Evolutionary conservation across 1,140 invertebrate genomes (phyloP), one percentile per base, ranked within the genome.

Genomic region (Pachypeltis micranthus): DNA sequence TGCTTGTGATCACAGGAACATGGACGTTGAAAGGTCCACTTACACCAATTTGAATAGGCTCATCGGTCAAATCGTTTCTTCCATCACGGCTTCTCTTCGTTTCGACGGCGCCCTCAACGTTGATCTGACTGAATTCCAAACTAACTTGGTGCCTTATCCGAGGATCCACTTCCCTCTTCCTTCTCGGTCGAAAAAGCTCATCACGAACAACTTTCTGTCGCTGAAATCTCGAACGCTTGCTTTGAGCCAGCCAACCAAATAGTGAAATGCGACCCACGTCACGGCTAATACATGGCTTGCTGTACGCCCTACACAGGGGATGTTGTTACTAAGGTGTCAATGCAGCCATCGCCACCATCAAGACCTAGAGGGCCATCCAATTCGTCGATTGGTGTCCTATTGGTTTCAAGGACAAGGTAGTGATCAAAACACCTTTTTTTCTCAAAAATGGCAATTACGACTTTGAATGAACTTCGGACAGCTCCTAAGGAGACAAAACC

Each of bases 51-150:
- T 91, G 63, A 91, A 91, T 73, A 78, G 88, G 65, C 78, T 91
- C 31, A 90, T 91, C 72, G 87, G 87, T 19, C 83, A 89, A 76
- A 90, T 86, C 78, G 81, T 88, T 1, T 90, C 88, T 1, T 91
- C 88, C 47, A 91, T 92, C 70, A 91, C 88, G 2, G 89, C 89
- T 59, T 91, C 89, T 21, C 79, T 91, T 29, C 79, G 90, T 67
- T 93, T 93, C 75, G 90, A 93, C 75, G 90, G 90, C 72, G 88
- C 89, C 55, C 79, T 93, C 23, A 93, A 91, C 75, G 88, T 90
- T 61, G 91, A 93, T 74, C 78, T 93, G 59, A 92, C 88, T 29
- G 91, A 94, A 76, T 94, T 93, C 82, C 90, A 89, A 76, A 91
- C 88, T 66, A 91, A 91, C 77, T 83, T 91, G 78, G 88, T 90